Evolutionary conservation across 2,888 invertebrate species (phyloP).

Genomic region (Clunio marinus): DNA sequence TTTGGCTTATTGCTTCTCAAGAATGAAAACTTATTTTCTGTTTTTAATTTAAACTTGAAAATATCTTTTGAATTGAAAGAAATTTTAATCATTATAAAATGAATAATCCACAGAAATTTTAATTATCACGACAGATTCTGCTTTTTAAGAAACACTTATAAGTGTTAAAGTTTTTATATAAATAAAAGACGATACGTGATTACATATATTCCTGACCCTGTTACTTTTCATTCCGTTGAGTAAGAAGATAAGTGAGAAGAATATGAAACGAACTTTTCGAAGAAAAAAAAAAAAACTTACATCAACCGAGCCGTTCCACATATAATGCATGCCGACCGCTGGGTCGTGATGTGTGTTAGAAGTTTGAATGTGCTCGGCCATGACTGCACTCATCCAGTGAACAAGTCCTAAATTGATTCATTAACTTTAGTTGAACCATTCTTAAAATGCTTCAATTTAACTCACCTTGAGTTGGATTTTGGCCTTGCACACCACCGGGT

Average conservation of each 20-base stretch:
- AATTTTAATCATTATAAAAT: too few relatives aligned
- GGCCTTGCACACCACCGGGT: conserved; percentile 54
- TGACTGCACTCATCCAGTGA: conserved; percentile 91
- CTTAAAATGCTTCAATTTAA: too few relatives aligned
- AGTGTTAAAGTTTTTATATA: too few relatives aligned
- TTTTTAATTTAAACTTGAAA: too few relatives aligned
- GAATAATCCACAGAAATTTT: too few relatives aligned
- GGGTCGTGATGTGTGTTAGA: conserved; percentile 60
- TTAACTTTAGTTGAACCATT: not conserved
- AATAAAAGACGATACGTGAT: too few relatives aligned
- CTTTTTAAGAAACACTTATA: too few relatives aligned
- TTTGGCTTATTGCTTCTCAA: too few relatives aligned
- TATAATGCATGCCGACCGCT: conserved; percentile 52
- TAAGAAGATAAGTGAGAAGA: not conserved
- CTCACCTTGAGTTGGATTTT: conserved; percentile 67
- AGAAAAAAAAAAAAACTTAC: conserved; percentile 46
- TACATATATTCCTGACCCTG: conserved; percentile 41
- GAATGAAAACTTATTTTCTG: too few relatives aligned
- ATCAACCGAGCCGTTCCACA: conserved; percentile 53
- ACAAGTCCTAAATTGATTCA: conserved; percentile 53
- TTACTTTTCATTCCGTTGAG: conserved; percentile 39
- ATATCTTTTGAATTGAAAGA: too few relatives aligned
- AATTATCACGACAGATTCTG: too few relatives aligned
- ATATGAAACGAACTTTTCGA: not conserved
- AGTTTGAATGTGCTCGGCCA: conserved; percentile 92